These are phyloP conservation scores for Cataglyphis rosenhaueri DNA, from an alignment of 2,888 invertebrate genomes.

Conservation along the genomic window DNA sequence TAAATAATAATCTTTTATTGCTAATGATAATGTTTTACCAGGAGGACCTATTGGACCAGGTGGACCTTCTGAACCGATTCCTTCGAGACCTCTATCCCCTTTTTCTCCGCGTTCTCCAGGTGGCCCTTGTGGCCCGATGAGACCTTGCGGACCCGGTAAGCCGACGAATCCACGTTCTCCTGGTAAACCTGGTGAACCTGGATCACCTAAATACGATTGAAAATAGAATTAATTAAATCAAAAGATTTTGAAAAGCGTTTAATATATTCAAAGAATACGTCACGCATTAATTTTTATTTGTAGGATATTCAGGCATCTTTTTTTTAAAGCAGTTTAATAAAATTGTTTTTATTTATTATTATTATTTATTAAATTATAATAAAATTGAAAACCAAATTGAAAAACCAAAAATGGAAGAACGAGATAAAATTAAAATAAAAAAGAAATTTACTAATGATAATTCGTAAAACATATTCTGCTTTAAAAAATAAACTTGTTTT, in stretches of 20 bases:
- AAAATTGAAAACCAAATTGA: not conserved
- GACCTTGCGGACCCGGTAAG: conserved; percentile 88
- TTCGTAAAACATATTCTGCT: not conserved
- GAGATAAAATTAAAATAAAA: not conserved
- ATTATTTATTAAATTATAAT: not conserved
- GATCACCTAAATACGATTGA: conserved; percentile 86
- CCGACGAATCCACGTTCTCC: conserved; percentile 90
- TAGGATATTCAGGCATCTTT: not conserved
- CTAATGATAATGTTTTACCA: conserved; percentile 86
- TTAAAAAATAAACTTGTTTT: conserved; percentile 1
- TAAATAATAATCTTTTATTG: not conserved
- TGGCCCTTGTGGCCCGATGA: conserved; percentile 88
- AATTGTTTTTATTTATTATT: not conserved
- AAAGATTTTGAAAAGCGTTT: not conserved
- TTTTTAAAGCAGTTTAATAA: not conserved
- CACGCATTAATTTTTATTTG: conserved; percentile 6
- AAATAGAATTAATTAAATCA: not conserved
- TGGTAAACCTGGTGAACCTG: conserved; percentile 89
- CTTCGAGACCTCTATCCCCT: conserved; percentile 91
- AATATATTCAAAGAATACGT: not conserved
- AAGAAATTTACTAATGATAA: not conserved
- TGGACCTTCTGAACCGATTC: conserved; percentile 91
- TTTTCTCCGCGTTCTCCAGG: conserved; percentile 90
- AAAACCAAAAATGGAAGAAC: not conserved
- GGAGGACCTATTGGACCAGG: conserved; percentile 90